Evolutionary conservation across 2,888 invertebrate genomes (phyloP), one percentile per base, ranked within the genome.

Genomic region (Notodonta dromedarius): DNA sequence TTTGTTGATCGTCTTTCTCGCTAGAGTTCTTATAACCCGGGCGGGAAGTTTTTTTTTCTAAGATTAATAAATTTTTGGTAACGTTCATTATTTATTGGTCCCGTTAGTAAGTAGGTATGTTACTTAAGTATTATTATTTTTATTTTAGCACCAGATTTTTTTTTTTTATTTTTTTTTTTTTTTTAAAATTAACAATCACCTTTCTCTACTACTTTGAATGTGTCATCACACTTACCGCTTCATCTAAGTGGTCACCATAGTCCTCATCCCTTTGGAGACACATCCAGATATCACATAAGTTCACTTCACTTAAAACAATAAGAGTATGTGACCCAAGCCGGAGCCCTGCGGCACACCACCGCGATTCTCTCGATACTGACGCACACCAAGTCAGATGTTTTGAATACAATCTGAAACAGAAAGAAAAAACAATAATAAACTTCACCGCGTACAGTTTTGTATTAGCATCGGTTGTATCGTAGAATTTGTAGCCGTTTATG

Each of bases 371-470:
- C 80, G 80, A 72, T 73, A 72, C 90, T 90, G 90, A 84, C 78
- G 80, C 82, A 74, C 71, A 75, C 76, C 83, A 79, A 78, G 80
- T 78, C 77, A 75, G 65, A 86, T 93, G 93, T 93, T 93, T 91
- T 91, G 88, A 90, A 92, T 90, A 91, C 92, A 90, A 89, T 90
- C 93, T 93, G 92, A 86, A 92, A 91, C 87, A 88, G 87, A 90
- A 87, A 89, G 76, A 89, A 91, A 92, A 89, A 91, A 91, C 87
- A 92, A 92, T 93, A 92, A 90, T 91, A 91, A 91, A 90, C 87
- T 86, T 77, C 67, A 78, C 78, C 74, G 76, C 77, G 74, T 73
- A 76, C 73, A 72, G 77, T 78, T 73, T 70, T 76, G 74, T 64
- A 58, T 83, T 84, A 83, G 75, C 84, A 35, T 71, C 80, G 65